Conservation (phyloP, 2,113 vertebrate species). For the Eurystomus gularis region DNA sequence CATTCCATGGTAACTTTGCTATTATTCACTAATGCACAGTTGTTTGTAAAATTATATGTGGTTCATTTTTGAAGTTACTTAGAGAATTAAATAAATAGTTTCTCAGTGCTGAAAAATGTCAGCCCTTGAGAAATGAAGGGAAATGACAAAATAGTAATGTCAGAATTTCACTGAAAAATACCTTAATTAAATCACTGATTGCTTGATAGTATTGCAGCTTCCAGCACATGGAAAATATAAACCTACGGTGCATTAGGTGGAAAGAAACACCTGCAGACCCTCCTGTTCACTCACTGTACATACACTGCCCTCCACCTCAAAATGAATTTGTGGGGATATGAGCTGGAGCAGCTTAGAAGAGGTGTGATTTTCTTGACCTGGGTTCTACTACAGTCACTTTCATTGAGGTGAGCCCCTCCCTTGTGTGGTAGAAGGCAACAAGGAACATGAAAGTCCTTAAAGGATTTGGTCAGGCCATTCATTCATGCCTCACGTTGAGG, state of each 20-base stretch:
- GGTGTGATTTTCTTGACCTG: neutral
- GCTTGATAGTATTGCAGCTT: slow-evolving; percentile 2
- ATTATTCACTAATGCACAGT: slow-evolving; percentile 62
- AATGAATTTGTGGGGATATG: neutral
- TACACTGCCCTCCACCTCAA: neutral
- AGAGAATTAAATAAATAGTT: slow-evolving; percentile 31
- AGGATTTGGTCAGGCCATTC: neutral
- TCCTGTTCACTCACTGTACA: neutral
- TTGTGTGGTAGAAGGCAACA: neutral
- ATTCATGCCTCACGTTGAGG: neutral
- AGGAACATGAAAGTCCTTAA: neutral
- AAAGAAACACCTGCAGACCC: neutral
- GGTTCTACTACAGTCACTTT: neutral
- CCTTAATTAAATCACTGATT: slow-evolving; percentile 21
- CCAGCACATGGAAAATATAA: slow-evolving; percentile 3
- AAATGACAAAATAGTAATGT: slow-evolving; percentile 38
- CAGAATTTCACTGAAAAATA: slow-evolving; percentile 13
- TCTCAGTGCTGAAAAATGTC: slow-evolving; percentile 56
- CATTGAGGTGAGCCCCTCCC: neutral
- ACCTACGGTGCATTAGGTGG: neutral
- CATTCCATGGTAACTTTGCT: slow-evolving; percentile 53
- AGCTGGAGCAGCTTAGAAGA: neutral
- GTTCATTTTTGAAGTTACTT: slow-evolving; percentile 57
- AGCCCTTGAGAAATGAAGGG: slow-evolving; percentile 50
- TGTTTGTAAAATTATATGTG: slow-evolving; percentile 50